phyloP scores from a whole-genome alignment of 2,888 invertebrate species.

The Lithophane leautieri region DNA sequence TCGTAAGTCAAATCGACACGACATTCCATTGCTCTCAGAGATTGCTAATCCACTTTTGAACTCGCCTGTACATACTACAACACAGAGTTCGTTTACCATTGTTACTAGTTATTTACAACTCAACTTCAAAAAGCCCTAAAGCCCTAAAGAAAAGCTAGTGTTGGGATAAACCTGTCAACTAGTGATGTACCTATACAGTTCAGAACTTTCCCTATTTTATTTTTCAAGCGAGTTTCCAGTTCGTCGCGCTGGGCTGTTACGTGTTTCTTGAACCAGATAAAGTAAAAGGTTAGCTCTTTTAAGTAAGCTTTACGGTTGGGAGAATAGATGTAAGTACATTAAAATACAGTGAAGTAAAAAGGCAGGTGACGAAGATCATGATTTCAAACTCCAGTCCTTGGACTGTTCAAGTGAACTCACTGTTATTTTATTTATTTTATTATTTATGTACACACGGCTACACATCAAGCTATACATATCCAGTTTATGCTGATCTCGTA shows the following conservation, averaged over 20 bases:
- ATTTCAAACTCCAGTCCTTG: background rate
- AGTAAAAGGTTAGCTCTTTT: background rate
- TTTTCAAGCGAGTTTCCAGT: constrained; percentile 27
- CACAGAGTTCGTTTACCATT: no score
- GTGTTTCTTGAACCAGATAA: constrained; percentile 31
- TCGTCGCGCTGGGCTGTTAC: constrained; percentile 5
- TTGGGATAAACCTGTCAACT: constrained; percentile 25
- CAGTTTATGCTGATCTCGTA: no score
- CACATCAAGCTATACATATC: no score
- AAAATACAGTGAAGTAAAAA: background rate
- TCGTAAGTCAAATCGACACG: no score
- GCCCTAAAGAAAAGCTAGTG: background rate
- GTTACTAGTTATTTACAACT: no score
- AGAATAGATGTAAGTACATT: background rate
- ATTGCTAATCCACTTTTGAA: no score
- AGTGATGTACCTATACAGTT: constrained; percentile 1
- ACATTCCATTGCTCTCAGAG: no score
- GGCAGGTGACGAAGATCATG: no score
- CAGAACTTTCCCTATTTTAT: constrained; percentile 28
- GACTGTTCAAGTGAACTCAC: no score
- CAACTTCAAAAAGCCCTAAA: background rate
- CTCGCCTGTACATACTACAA: no score
- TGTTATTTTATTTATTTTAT: no score
- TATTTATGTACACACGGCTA: no score
- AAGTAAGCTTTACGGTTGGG: background rate